phyloP scores from a whole-genome alignment of 2,113 vertebrate species.

The Smithornis capensis region DNA sequence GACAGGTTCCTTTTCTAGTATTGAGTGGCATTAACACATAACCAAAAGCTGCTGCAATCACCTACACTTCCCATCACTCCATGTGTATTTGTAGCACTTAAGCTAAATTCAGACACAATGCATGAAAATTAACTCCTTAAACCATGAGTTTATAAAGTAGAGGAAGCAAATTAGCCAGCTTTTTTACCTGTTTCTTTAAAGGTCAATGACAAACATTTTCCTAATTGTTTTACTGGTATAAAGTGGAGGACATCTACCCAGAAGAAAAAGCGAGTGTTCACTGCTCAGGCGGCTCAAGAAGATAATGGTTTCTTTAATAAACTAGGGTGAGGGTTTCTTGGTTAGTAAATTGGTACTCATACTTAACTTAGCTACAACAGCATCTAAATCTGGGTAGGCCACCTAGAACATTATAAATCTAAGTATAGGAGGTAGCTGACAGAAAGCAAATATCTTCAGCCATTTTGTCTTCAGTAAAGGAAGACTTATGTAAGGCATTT shows the following conservation, averaged over 20 bases:
- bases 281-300: neutral
- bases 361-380: neutral
- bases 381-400: neutral
- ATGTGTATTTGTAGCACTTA: neutral
- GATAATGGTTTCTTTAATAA: neutral
- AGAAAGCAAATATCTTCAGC: neutral
- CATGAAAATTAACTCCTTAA: neutral
- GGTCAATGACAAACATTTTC: neutral
- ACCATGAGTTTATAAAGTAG: neutral
- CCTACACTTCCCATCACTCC: neutral
- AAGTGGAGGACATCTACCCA: neutral
- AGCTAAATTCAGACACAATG: neutral
- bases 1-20: neutral
- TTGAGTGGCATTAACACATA: neutral
- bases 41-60: neutral
- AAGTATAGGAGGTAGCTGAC: neutral
- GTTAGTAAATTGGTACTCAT: neutral
- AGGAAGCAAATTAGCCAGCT: neutral
- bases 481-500: neutral
- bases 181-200: neutral
- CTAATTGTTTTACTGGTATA: neutral
- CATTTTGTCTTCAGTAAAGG: neutral
- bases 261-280: neutral
- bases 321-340: neutral
- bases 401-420: neutral